Evolutionary conservation across 2,113 vertebrate species (phyloP), one percentile per base, ranked within the genome.

Genomic region (Tylochromis polylepis): DNA sequence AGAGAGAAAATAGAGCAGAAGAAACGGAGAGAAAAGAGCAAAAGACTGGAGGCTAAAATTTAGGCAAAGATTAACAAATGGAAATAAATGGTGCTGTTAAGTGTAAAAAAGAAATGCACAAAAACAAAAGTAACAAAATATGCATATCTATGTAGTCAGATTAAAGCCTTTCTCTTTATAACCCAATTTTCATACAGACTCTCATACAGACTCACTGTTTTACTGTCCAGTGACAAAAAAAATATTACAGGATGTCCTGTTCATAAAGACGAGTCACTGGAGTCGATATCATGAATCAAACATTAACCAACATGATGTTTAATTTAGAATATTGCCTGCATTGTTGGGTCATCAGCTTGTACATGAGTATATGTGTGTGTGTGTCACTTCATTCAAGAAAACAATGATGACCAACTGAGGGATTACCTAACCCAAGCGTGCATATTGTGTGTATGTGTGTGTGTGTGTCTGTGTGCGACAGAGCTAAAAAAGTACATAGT

Each of bases 161-260:
- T n/a, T 53, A 55, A 55, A n/a, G 51, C 8, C 20, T 20, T 20
- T 20, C 51, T 11, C 5, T 86, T 5, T 20, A 65, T 29, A 22
- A 43, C 4, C 11, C 34, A 3, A 38, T 41, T 31, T 29, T 59
- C 46, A 70, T 85, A 81, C 12, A 65, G 43, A 22, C 11, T 49
- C 34, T 57, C 24, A 29, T 4, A 62, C 27, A 8, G 22, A 2
- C 29, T 16, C 57, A 43, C 29, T 18, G 77, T 27, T 55, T 57
- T 78, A 11, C 41, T 77, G 53, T 53, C 24, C n/a, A 3, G 43
- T 83, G 85, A 85, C 79, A 83, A 34, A 78, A 90, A 65, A n/a
- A 55, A 89, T 85, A 87, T 77, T 24, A 49, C 91, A 93, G 92
- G 94, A 95, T 91, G 60, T 94, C 93, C 90, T 93, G 88, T 41